These are phyloP conservation scores for Lithophane socia DNA, from an alignment of 2,888 invertebrate genomes.

Conservation along the genomic window DNA sequence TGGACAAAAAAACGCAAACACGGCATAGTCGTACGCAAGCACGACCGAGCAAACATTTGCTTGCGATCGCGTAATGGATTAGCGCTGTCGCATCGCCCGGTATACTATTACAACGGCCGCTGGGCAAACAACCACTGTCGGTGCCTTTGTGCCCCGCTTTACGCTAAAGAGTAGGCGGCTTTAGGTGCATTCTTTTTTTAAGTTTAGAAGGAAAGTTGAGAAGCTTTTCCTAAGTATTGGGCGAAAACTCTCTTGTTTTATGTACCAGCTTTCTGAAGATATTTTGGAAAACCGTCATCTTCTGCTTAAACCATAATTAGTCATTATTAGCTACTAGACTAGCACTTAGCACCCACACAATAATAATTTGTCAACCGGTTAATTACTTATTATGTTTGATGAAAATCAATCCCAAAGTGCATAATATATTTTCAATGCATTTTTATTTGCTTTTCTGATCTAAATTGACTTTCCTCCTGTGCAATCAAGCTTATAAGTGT, in stretches of 20 bases:
- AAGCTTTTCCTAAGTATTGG: constrained; percentile 11
- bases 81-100: constrained; percentile 79
- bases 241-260: not conserved
- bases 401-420: not conserved
- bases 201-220: constrained; percentile 28
- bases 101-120: constrained; percentile 76
- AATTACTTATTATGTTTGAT: not conserved
- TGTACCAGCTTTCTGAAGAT: not conserved
- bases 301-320: not conserved
- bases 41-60: constrained; percentile 76
- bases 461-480: constrained; percentile 22
- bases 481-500: constrained; percentile 33
- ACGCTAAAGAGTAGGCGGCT: constrained; percentile 40
- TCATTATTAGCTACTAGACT: not conserved
- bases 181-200: constrained; percentile 35
- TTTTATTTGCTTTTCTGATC: constrained; percentile 10
- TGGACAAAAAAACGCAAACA: constrained; percentile 71
- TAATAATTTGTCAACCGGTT: not conserved
- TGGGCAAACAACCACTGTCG: constrained; percentile 73
- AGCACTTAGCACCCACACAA: not conserved
- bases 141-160: constrained; percentile 66
- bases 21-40: constrained; percentile 77
- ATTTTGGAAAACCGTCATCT: not conserved
- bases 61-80: constrained; percentile 80
- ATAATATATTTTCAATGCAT: not conserved